These are phyloP conservation scores for Petrocephalus sullivani DNA, from an alignment of 2,797 vertebrate genomes.

Conservation along the genomic window DNA sequence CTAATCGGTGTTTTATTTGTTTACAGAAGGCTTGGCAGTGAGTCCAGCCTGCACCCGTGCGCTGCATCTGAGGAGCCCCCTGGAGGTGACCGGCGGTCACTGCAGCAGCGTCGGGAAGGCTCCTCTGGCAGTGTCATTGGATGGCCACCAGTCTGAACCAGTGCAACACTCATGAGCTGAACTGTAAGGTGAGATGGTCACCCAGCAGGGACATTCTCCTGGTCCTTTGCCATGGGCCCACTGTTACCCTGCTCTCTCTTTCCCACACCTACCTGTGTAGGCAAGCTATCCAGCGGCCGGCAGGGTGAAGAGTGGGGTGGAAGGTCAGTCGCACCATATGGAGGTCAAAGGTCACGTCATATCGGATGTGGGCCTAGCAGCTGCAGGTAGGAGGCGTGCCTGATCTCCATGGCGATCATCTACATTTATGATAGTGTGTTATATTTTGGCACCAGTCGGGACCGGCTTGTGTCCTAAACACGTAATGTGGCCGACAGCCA, in stretches of 20 bases:
- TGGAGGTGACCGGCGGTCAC: not conserved
- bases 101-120: not conserved
- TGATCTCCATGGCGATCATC: not conserved
- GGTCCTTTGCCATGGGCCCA: too few species aligned
- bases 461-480: not conserved
- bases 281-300: conserved; percentile 43
- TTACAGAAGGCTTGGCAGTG: not conserved
- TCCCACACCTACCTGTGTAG: conserved; percentile 30
- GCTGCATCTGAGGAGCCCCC: not conserved
- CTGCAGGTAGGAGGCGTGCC: conserved; percentile 62
- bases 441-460: not conserved
- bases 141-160: conserved; percentile 14
- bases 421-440: not conserved
- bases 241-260: not conserved
- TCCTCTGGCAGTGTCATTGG: not conserved
- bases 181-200: conserved; percentile 5
- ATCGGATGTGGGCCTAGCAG: conserved; percentile 71
- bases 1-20: not conserved
- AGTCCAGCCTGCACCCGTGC: not conserved
- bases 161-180: conserved; percentile 2
- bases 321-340: conserved; percentile 59
- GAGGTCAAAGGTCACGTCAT: conserved; percentile 80
- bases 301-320: conserved; percentile 46
- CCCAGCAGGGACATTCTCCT: not conserved
- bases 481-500: not conserved